Evolutionary conservation across 2,888 invertebrate genomes (phyloP).

Genomic region (Hoplodrina blanda): DNA sequence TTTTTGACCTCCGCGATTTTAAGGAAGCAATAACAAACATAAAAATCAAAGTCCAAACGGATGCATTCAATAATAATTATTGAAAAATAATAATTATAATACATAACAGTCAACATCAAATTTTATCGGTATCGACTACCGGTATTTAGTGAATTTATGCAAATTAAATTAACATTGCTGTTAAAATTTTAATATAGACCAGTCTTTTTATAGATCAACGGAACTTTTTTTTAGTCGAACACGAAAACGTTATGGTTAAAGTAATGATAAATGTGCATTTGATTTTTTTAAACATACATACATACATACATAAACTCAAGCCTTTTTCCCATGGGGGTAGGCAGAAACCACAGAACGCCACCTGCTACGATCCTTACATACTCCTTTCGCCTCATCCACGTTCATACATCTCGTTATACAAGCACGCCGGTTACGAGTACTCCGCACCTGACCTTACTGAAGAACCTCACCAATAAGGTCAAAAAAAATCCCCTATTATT

Average conservation of each 20-base stretch:
- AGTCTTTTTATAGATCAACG: slow-evolving; percentile 29
- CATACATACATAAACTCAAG: no score
- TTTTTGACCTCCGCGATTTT: not conserved
- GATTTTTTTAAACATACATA: not conserved
- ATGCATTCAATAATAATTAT: slow-evolving; percentile 15
- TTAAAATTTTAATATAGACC: slow-evolving; percentile 6
- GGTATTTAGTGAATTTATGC: slow-evolving; percentile 50
- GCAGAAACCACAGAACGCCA: no score
- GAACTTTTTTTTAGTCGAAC: slow-evolving; percentile 30
- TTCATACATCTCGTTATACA: no score
- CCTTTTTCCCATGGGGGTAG: no score
- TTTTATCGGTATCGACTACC: slow-evolving; percentile 35
- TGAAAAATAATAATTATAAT: slow-evolving; percentile 9
- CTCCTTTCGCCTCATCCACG: no score
- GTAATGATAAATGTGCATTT: not conserved
- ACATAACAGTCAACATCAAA: slow-evolving; percentile 3
- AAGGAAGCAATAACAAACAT: slow-evolving; percentile 10
- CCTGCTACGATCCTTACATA: no score
- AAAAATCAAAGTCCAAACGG: slow-evolving; percentile 36
- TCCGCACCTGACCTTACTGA: no score
- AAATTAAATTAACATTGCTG: slow-evolving; percentile 29
- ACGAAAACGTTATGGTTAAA: slow-evolving; percentile 2
- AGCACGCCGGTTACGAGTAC: no score
- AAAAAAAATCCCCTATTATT: not conserved
- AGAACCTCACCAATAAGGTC: no score